Evolutionary conservation across 2,888 invertebrate genomes (phyloP).

Genomic region (Gandaritis pyraliata): DNA sequence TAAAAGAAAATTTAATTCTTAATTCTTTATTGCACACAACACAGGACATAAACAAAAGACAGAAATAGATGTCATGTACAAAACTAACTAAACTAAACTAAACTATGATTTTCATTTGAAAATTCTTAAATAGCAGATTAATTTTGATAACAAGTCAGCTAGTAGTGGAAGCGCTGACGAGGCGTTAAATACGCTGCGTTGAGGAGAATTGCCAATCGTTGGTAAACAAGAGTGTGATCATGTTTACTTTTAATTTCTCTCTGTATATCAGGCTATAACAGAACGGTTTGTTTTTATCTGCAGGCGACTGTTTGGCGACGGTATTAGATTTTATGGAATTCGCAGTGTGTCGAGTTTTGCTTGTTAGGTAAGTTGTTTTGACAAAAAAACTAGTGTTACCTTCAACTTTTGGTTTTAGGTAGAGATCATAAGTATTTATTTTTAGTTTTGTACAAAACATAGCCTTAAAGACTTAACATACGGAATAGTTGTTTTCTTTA

Average conservation of each 20-base stretch:
- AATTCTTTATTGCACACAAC: no score
- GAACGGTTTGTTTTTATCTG: slow-evolving; percentile 17
- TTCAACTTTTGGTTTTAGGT: no score
- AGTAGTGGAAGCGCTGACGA: slow-evolving; percentile 40
- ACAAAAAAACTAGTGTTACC: slow-evolving; percentile 23
- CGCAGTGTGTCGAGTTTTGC: neutral
- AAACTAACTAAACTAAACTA: no score
- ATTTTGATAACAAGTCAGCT: neutral
- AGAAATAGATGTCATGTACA: no score
- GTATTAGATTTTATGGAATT: slow-evolving; percentile 24
- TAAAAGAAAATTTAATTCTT: no score
- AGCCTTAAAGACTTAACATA: no score
- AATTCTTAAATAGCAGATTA: no score
- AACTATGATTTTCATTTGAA: no score
- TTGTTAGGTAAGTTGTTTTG: slow-evolving; percentile 2
- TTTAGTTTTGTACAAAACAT: no score
- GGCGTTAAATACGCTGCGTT: slow-evolving; percentile 44
- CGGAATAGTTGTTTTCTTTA: no score
- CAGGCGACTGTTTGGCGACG: slow-evolving; percentile 20
- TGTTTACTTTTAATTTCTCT: slow-evolving; percentile 66
- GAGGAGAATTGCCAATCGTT: slow-evolving; percentile 60
- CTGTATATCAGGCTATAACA: slow-evolving; percentile 38
- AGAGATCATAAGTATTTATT: no score
- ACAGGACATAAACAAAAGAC: no score
- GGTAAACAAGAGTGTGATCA: slow-evolving; percentile 52